Evolutionary conservation across 2,113 vertebrate genomes (phyloP), one percentile per base, ranked within the genome.

Genomic region (Fulica atra): DNA sequence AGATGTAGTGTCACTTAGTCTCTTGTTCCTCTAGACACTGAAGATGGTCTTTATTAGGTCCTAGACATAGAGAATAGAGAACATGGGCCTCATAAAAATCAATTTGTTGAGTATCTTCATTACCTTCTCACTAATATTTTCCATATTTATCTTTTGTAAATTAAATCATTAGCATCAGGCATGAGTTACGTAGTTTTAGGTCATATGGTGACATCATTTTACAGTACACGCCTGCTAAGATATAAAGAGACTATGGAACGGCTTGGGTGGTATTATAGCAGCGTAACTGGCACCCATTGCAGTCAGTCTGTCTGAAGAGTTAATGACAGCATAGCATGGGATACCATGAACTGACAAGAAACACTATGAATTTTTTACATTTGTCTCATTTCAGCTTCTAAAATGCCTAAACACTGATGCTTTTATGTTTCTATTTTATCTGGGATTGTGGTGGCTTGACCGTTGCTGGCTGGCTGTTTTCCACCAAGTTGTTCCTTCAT

Each of bases 401-500:
- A 83, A 78, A 50, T 16, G 10, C 8, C 24, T 88, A 66, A 91
- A 46, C 26, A 95, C 72, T 19, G 25, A 29, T 9, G 71, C 59
- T 86, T 84, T 84, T 36, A 50, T 42, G 7, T 28, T 81, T 28
- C 24, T 69, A 2, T 65, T 89, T 83, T 29, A 65, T 46, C 33
- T 83, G 48, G 15, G 15, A 53, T 31, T 50, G 35, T 5, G 17
- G 3, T 24, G 31, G 3, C 4, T 69, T 88, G 44, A 44, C 21
- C 5, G 5, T 42, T 50, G 11, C 9, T 81, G 33, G 16, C 33
- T 64, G 17, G 9, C 14, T 29, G 3, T 2, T 36, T 9, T 5
- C 11, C 19, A 48, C 4, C 19, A 79, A 63, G 24, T 20, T 1
- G 2, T 1, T 7, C 11, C 35, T 13, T 70, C 25, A 13, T 3